phyloP scores from a whole-genome alignment of 1,140 invertebrate species.

The Sitophilus oryzae region DNA sequence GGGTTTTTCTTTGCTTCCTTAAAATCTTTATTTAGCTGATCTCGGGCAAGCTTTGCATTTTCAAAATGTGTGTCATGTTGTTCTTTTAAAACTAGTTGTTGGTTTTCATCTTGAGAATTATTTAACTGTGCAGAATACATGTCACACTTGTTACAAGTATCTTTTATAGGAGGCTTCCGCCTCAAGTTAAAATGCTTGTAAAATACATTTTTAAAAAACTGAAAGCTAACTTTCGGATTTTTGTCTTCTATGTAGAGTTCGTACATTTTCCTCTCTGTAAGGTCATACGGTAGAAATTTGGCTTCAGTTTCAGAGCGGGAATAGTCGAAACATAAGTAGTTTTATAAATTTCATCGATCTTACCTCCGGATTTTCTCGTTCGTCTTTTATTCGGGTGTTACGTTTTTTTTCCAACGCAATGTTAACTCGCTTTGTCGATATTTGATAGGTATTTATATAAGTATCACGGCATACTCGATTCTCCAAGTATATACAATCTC shows the following conservation, averaged over 20 bases:
- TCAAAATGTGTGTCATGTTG: no score
- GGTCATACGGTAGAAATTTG: conserved; percentile 3
- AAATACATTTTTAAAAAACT: conserved; percentile 9
- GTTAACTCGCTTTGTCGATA: conserved; percentile 1
- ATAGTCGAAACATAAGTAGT: neutral
- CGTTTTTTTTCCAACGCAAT: conserved; percentile 1
- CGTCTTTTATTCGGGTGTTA: neutral
- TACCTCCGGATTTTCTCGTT: neutral
- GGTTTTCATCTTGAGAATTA: no score
- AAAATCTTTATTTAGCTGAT: no score
- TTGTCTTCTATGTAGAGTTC: neutral
- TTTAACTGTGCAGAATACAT: conserved; percentile 2
- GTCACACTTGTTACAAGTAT: conserved; percentile 8
- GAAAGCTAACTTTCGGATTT: conserved; percentile 6
- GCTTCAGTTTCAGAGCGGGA: neutral
- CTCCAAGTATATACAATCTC: neutral
- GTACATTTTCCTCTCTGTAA: neutral
- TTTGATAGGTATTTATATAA: conserved; percentile 3
- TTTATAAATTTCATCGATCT: no score
- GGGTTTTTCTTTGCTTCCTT: no score
- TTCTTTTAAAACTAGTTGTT: no score
- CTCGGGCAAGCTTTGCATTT: no score
- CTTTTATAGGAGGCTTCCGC: conserved; percentile 4
- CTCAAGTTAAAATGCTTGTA: conserved; percentile 5
- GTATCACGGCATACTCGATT: neutral